phyloP scores from a whole-genome alignment of 2,888 invertebrate genomes.

The Oegoconia quadripuncta region DNA sequence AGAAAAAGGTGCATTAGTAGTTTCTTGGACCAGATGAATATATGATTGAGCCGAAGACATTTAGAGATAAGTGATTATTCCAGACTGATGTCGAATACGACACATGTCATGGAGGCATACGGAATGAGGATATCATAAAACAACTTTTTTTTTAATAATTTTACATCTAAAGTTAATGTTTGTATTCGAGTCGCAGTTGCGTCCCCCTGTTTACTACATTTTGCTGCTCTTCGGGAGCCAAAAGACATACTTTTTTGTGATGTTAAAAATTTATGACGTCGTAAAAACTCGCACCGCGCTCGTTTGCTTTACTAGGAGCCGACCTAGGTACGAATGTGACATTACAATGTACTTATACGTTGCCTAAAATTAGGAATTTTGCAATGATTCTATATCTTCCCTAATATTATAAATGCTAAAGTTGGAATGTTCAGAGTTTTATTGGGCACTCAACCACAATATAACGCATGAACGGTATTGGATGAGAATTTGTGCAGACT shows the following conservation, averaged over 20 bases:
- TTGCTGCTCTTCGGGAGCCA: conserved; percentile 42
- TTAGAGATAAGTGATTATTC: too few relatives aligned
- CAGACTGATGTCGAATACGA: too few relatives aligned
- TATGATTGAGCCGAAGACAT: too few relatives aligned
- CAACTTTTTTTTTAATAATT: too few relatives aligned
- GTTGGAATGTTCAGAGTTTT: not conserved
- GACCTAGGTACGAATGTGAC: conserved; percentile 50
- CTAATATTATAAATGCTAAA: not conserved
- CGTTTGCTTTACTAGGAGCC: conserved; percentile 50
- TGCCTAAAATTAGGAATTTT: conserved; percentile 5
- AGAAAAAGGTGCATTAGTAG: too few relatives aligned
- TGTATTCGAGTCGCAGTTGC: conserved; percentile 38
- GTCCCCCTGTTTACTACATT: conserved; percentile 35
- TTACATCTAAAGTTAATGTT: conserved; percentile 14
- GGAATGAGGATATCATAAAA: too few relatives aligned
- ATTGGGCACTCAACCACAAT: not conserved
- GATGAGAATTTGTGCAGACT: too few relatives aligned
- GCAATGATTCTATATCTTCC: not conserved
- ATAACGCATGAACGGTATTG: too few relatives aligned
- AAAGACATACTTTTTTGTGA: conserved; percentile 59
- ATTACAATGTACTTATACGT: conserved; percentile 47
- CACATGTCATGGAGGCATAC: too few relatives aligned
- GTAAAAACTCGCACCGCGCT: conserved; percentile 60
- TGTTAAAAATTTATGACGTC: conserved; percentile 71
- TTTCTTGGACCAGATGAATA: too few relatives aligned